Conservation (phyloP, 2,113 vertebrate species). For the Dicentrarchus labrax region DNA sequence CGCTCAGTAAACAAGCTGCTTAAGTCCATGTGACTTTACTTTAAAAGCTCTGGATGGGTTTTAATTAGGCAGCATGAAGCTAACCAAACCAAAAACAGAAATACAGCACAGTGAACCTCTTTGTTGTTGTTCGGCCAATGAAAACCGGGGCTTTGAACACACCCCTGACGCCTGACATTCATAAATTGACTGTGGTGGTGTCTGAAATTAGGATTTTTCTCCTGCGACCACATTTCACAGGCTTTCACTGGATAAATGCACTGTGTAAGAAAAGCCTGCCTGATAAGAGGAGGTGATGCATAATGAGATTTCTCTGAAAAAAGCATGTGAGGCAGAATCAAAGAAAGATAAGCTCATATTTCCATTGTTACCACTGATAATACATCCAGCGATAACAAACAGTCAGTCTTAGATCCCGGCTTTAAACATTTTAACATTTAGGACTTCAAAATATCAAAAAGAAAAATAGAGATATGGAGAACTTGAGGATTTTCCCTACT, state of each 20-base stretch:
- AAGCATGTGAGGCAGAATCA: slow-evolving; percentile 11
- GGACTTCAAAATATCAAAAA: slow-evolving; percentile 9
- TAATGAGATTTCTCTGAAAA: slow-evolving; percentile 36
- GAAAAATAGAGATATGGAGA: neutral
- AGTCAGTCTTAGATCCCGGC: neutral
- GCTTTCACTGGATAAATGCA: neutral
- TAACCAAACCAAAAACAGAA: neutral
- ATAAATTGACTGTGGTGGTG: neutral
- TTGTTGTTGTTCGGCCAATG: neutral
- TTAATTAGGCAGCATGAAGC: slow-evolving; percentile 16
- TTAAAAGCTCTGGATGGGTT: slow-evolving; percentile 9
- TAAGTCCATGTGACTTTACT: slow-evolving; percentile 52
- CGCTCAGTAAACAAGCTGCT: slow-evolving; percentile 62
- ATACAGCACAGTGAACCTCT: neutral
- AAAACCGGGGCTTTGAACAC: neutral
- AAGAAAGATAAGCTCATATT: slow-evolving; percentile 1
- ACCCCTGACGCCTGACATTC: neutral
- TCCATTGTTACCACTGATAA: slow-evolving; percentile 5
- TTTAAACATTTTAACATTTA: neutral
- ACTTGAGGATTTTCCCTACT: neutral
- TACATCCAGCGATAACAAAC: slow-evolving; percentile 19
- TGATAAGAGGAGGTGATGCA: slow-evolving; percentile 30
- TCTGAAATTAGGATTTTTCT: neutral
- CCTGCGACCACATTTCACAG: neutral
- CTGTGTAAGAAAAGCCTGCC: neutral